Conservation (phyloP, 2,888 invertebrate genomes). For the Scaptomyza reducta region DNA sequence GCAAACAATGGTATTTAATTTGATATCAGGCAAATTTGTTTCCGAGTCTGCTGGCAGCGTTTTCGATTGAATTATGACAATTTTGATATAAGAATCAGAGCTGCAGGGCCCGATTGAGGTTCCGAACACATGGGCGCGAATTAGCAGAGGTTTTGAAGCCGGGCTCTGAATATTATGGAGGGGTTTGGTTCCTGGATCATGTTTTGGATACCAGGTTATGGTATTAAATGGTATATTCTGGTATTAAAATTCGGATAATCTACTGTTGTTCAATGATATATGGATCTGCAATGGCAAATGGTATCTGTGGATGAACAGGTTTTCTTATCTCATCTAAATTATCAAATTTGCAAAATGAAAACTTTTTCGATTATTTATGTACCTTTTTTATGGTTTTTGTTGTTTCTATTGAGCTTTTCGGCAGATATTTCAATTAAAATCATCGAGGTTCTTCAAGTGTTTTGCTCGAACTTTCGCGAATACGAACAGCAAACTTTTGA, state of each 20-base stretch:
- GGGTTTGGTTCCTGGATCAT: too few species aligned
- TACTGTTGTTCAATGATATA: background rate
- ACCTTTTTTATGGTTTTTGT: conserved; percentile 8
- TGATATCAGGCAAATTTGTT: conserved; percentile 14
- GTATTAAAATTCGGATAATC: background rate
- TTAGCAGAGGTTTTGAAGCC: too few species aligned
- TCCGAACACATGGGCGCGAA: too few species aligned
- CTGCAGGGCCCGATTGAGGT: too few species aligned
- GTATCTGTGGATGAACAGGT: conserved; percentile 1
- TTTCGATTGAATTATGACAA: conserved; percentile 32
- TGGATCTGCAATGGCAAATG: background rate
- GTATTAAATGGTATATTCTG: too few species aligned
- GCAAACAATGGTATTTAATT: conserved; percentile 4
- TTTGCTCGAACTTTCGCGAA: conserved; percentile 45
- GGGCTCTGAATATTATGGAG: too few species aligned
- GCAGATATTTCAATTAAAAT: conserved; percentile 68
- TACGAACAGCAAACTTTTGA: conserved; percentile 50
- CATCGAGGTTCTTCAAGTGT: conserved; percentile 16
- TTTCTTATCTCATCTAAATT: conserved; percentile 10
- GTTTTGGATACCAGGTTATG: too few species aligned
- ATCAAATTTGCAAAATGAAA: conserved; percentile 21
- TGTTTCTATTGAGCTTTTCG: conserved; percentile 22
- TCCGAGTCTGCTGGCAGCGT: conserved; percentile 12
- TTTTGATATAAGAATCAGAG: too few species aligned
- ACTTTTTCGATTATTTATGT: conserved; percentile 35